phyloP scores from a whole-genome alignment of 2,113 vertebrate species.

The Anthoscopus minutus region DNA sequence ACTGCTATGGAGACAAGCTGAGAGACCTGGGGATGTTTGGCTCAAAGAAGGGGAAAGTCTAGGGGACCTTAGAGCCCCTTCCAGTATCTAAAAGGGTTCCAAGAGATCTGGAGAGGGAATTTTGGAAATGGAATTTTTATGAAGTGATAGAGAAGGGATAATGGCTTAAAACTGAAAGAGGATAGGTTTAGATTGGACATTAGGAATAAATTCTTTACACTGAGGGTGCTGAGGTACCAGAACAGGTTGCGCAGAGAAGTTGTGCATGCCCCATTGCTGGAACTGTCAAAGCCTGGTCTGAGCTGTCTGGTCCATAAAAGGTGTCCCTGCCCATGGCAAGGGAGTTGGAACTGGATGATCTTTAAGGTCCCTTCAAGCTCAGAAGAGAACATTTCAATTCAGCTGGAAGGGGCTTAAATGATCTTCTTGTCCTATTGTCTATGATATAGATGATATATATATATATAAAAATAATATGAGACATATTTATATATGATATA shows the following conservation, averaged over 20 bases:
- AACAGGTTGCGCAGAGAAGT: background rate
- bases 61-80: background rate
- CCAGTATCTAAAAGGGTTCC: background rate
- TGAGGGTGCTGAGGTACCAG: background rate
- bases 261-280: too few relatives aligned
- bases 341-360: background rate
- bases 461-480: too few relatives aligned
- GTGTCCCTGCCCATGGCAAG: background rate
- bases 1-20: background rate
- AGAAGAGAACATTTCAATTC: background rate
- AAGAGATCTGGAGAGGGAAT: background rate
- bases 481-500: too few relatives aligned
- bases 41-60: background rate
- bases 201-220: background rate
- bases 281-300: background rate
- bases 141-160: background rate
- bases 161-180: background rate
- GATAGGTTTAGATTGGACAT: background rate
- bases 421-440: background rate
- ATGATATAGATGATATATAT: background rate
- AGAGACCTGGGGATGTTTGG: background rate
- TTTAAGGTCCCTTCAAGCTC: background rate
- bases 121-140: background rate
- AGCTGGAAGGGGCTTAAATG: background rate
- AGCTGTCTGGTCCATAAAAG: too few relatives aligned